Evolutionary conservation across 1,140 invertebrate genomes (phyloP), one percentile per base, ranked within the genome.

Genomic region (Thaumetopoea pityocampa): DNA sequence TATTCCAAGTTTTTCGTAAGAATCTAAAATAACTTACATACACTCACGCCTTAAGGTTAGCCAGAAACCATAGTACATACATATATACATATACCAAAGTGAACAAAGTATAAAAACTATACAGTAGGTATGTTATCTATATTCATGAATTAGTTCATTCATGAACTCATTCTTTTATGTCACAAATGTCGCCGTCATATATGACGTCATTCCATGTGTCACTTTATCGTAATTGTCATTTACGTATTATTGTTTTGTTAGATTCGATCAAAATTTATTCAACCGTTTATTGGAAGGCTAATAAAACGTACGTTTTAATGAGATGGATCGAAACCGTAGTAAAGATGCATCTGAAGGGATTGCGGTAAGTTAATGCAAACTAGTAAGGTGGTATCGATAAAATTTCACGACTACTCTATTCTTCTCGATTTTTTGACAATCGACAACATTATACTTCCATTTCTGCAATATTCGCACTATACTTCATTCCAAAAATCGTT

Each of bases 261-360:
- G 38, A 30, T 48, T 32, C 19, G 9, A n/a, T n/a, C n/a, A n/a
- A n/a, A n/a, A n/a, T n/a, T n/a, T n/a, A n/a, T n/a, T n/a, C n/a
- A n/a, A n/a, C n/a, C 24, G 30, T 22, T 27, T 38, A 15, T 32
- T 11, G 6, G 17, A 18, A 17, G 6, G n/a, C 8, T 19, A 19
- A 3, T 16, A 32, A 17, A 32, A 36, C n/a, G 26, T 24, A 40
- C 19, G 18, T 44, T 26, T 14, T 33, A 19, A 22, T 30, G 37
- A 18, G 43, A 78, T 78, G 73, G 73, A 78, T 51, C 53, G 50
- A 11, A 61, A 51, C 23, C 58, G 72, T 62, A 67, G 36, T 7
- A 80, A 80, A 61, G 72, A 72, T 49, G 78, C 84, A 1, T 81
- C 81, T 9, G 84, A 86, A 63, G 81, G 81, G 23, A 76, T 83